Conservation (phyloP, 2,797 vertebrate genomes). For the Oryzias sinensis region DNA sequence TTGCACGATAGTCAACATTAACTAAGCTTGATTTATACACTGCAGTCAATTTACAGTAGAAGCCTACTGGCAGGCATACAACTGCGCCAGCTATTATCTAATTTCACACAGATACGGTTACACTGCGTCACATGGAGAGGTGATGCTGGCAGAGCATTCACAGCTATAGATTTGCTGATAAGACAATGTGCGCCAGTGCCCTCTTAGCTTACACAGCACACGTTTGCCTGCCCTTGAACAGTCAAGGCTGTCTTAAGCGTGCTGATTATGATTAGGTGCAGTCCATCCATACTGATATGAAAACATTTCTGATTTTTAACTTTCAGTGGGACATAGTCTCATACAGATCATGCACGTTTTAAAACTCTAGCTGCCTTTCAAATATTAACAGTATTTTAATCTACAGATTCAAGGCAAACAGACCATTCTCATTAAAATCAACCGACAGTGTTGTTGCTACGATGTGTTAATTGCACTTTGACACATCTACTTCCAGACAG, state of each 20-base stretch:
- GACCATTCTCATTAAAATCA: constrained; percentile 13
- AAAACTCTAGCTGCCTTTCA: constrained; percentile 7
- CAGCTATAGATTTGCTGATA: constrained; percentile 63
- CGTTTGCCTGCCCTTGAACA: constrained; percentile 50
- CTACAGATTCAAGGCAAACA: constrained; percentile 16
- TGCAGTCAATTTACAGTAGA: constrained; percentile 38
- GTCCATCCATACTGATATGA: constrained; percentile 12
- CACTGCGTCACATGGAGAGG: constrained; percentile 40
- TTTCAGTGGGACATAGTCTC: constrained; percentile 15
- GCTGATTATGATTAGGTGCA: constrained; percentile 44
- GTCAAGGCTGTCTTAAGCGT: constrained; percentile 24
- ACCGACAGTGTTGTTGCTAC: constrained; percentile 22
- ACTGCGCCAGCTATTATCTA: constrained; percentile 20
- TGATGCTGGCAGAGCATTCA: constrained; percentile 35
- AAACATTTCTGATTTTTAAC: constrained; percentile 7
- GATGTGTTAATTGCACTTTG: constrained; percentile 76
- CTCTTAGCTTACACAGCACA: constrained; percentile 41
- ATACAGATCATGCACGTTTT: constrained; percentile 4
- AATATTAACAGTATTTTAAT: background rate
- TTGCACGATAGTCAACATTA: constrained; percentile 19
- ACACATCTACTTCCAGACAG: constrained; percentile 68
- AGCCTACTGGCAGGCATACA: constrained; percentile 14
- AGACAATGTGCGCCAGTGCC: constrained; percentile 35
- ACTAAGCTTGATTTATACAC: constrained; percentile 25
- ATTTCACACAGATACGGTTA: constrained; percentile 49